Percentiles rank a stretch among this genome's conserved stretches.
Evolutionary conservation across 2,888 invertebrate species (phyloP).

Genomic region (Sinodicranocentrus sp.): DNA sequence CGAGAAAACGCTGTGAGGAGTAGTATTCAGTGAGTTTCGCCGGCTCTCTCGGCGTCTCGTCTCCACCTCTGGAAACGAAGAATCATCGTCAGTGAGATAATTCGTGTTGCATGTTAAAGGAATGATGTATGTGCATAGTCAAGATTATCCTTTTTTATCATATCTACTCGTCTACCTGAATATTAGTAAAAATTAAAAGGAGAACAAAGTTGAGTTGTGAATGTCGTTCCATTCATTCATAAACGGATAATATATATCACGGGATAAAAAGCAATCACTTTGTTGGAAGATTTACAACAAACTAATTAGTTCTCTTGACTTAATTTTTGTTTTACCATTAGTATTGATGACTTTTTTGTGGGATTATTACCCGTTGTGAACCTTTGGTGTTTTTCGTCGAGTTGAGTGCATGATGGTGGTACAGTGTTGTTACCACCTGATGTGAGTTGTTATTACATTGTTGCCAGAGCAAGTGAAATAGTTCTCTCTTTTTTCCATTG

Average conservation of each 20-base stretch:
- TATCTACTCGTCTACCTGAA: no score
- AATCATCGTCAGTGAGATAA: no score
- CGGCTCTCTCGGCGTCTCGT: no score
- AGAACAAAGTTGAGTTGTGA: no score
- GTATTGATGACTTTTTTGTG: conserved; percentile 27
- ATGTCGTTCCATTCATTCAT: no score
- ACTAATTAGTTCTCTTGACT: conserved; percentile 67
- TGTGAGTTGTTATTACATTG: conserved; percentile 69
- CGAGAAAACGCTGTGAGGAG: no score
- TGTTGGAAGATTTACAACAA: conserved; percentile 58
- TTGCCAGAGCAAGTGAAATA: conserved; percentile 52
- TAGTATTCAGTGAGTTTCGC: no score
- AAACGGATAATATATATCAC: conserved; percentile 51
- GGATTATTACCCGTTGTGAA: not conserved
- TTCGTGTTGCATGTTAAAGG: no score
- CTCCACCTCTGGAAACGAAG: no score
- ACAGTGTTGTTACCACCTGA: conserved; percentile 61
- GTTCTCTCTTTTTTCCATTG: conserved; percentile 50
- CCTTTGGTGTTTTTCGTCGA: not conserved
- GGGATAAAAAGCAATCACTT: conserved; percentile 51
- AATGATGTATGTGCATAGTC: no score
- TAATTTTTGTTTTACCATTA: conserved; percentile 51
- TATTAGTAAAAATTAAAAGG: no score
- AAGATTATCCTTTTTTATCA: no score
- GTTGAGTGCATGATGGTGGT: conserved; percentile 43